Percentiles rank a stretch among this genome's conserved stretches.
Evolutionary conservation across 2,797 vertebrate species (phyloP).

Genomic region (Crocodylus rhombifer): DNA sequence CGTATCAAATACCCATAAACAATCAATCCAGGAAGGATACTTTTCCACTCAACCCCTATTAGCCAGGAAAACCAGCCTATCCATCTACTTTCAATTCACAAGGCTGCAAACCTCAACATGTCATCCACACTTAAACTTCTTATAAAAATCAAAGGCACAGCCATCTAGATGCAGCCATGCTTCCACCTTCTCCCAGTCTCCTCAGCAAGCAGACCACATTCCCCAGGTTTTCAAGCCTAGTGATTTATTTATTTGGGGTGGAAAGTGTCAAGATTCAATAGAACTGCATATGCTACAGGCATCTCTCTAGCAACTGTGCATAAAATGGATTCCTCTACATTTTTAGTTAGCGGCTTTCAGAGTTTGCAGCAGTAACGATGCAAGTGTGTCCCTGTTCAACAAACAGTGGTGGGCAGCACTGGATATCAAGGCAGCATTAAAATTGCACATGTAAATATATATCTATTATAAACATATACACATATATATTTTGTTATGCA

Average conservation of each 20-base stretch:
- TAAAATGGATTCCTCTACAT: fast-evolving
- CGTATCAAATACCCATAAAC: background rate
- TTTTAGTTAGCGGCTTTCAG: background rate
- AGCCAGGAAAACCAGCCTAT: background rate
- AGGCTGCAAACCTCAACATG: background rate
- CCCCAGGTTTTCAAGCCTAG: background rate
- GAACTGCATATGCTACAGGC: background rate
- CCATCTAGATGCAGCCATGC: background rate
- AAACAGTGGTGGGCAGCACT: background rate
- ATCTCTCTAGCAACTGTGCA: fast-evolving
- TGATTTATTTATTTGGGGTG: background rate
- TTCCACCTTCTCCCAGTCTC: background rate
- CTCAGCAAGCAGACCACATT: background rate
- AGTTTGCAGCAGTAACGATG: fast-evolving
- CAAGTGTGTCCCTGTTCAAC: fast-evolving
- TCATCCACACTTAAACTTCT: background rate
- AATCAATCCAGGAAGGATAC: background rate
- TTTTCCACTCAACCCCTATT: background rate
- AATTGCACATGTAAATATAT: background rate
- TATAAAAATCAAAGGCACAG: background rate
- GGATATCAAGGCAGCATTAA: background rate
- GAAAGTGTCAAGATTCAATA: background rate
- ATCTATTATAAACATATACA: too few relatives aligned
- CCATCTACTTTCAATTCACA: background rate
- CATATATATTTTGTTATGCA: background rate